Evolutionary conservation across 2,888 invertebrate genomes (phyloP).

Genomic region (Erpobdella octoculata): DNA sequence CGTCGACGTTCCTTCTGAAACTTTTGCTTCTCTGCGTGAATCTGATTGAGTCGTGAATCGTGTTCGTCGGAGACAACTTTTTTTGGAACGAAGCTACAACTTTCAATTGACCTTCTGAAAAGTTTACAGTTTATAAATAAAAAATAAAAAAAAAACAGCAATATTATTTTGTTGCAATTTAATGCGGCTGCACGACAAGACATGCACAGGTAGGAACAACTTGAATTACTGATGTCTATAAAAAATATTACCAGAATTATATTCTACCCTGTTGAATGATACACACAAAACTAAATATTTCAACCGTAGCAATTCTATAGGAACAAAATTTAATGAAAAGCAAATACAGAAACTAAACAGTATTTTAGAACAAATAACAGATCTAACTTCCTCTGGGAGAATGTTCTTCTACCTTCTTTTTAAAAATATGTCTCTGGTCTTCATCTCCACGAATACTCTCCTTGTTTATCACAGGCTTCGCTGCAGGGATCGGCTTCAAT

Average conservation of each 20-base stretch:
- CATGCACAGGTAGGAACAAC: too few relatives aligned
- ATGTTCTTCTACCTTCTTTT: too few relatives aligned
- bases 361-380: too few relatives aligned
- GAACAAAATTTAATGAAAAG: background rate
- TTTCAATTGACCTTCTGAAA: background rate
- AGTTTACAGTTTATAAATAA: background rate
- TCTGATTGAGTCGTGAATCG: constrained; percentile 29
- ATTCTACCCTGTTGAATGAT: background rate
- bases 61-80: background rate
- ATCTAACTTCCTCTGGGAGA: too few relatives aligned
- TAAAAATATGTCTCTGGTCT: too few relatives aligned
- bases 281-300: too few relatives aligned
- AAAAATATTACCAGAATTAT: background rate
- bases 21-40: constrained; percentile 31
- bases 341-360: background rate
- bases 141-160: background rate
- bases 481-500: too few relatives aligned
- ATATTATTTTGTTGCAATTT: background rate
- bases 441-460: too few relatives aligned
- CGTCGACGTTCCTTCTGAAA: constrained; percentile 28
- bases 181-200: too few relatives aligned
- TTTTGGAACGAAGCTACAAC: background rate
- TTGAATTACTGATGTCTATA: too few relatives aligned
- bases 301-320: too few relatives aligned
- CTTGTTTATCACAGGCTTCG: too few relatives aligned